These are phyloP conservation scores for Microplitis demolitor DNA, from an alignment of 1,140 invertebrate genomes.

Conservation along the genomic window DNA sequence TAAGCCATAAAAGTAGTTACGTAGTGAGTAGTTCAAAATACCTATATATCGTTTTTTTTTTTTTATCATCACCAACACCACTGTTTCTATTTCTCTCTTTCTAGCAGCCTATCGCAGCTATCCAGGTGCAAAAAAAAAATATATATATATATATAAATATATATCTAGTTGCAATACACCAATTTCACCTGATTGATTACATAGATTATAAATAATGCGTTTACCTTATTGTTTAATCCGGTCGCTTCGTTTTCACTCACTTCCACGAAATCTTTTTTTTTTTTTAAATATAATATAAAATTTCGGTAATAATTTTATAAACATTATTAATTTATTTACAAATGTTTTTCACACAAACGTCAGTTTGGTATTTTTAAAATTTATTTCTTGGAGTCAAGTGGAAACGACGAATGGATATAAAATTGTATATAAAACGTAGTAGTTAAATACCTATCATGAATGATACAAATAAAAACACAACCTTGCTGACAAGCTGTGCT, in stretches of 20 bases:
- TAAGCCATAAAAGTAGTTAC: slow-evolving; percentile 55
- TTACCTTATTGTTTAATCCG: slow-evolving; percentile 25
- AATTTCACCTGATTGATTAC: slow-evolving; percentile 55
- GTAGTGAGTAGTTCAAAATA: slow-evolving; percentile 55
- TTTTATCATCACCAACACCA: slow-evolving; percentile 61
- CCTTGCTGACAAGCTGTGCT: slow-evolving; percentile 64
- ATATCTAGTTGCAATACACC: slow-evolving; percentile 59
- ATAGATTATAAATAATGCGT: slow-evolving; percentile 46
- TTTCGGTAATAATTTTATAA: not conserved
- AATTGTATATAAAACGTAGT: slow-evolving; percentile 42
- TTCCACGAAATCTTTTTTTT: slow-evolving; percentile 5
- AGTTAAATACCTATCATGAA: slow-evolving; percentile 50
- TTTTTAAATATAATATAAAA: not conserved
- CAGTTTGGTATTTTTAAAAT: too few relatives aligned
- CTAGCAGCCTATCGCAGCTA: slow-evolving; percentile 63
- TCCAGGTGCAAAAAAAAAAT: slow-evolving; percentile 55
- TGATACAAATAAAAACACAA: slow-evolving; percentile 55
- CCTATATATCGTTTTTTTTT: slow-evolving; percentile 50
- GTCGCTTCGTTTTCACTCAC: slow-evolving; percentile 20
- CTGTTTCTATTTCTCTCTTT: slow-evolving; percentile 63
- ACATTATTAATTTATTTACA: too few relatives aligned
- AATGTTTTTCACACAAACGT: too few relatives aligned
- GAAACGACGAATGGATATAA: slow-evolving; percentile 15
- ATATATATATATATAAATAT: slow-evolving; percentile 13
- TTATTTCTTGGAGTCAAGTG: slow-evolving; percentile 6